Conservation (phyloP, 2,797 vertebrate species). For the Chaetodon trifasciatus region DNA sequence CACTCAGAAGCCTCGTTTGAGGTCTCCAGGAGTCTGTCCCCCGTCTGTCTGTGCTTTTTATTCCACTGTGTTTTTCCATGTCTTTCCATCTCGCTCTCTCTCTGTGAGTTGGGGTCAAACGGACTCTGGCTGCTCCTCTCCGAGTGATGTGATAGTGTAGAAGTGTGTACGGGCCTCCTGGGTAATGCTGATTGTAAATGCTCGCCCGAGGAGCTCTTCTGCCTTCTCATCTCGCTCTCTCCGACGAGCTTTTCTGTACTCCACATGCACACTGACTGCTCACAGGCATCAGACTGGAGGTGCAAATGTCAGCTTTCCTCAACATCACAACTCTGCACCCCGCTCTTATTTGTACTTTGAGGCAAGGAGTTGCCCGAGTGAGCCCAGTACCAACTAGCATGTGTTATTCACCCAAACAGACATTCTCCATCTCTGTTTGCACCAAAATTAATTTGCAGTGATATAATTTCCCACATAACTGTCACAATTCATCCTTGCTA, state of each 20-base stretch:
- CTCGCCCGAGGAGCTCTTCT: conserved; percentile 54
- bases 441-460: conserved; percentile 45
- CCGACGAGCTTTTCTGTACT: conserved; percentile 59
- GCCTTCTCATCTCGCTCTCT: conserved; percentile 55
- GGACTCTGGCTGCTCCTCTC: conserved; percentile 47
- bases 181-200: conserved; percentile 63
- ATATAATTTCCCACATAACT: conserved; percentile 48
- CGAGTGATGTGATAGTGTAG: conserved; percentile 39
- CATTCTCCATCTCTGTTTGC: conserved; percentile 53
- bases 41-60: conserved; percentile 8
- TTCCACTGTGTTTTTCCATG: conserved; percentile 9
- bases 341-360: conserved; percentile 58
- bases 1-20: not conserved
- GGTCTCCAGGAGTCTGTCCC: not conserved
- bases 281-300: conserved; percentile 67
- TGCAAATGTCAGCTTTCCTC: conserved; percentile 70
- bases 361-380: conserved; percentile 59
- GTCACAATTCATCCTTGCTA: conserved; percentile 41
- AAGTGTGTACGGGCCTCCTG: conserved; percentile 54
- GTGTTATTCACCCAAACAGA: conserved; percentile 71
- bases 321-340: conserved; percentile 62
- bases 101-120: conserved; percentile 62
- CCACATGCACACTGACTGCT: conserved; percentile 65
- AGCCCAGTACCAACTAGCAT: conserved; percentile 58
- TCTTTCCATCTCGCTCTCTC: not conserved